These are phyloP conservation scores for Eledone cirrhosa DNA, from an alignment of 2,888 invertebrate genomes.

Conservation along the genomic window DNA sequence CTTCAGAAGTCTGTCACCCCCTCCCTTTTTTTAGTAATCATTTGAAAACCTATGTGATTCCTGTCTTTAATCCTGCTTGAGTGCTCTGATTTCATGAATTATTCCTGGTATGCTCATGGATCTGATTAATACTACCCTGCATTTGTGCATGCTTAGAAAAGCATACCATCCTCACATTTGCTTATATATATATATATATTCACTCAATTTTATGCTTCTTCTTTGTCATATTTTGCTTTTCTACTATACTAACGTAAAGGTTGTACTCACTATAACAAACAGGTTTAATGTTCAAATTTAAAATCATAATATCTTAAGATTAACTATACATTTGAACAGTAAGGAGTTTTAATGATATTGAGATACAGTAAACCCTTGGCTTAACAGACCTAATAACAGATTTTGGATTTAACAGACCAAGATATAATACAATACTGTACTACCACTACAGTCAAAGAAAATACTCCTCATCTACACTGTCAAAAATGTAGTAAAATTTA, in stretches of 20 bases:
- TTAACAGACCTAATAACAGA: too few species aligned
- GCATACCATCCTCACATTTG: slow-evolving; percentile 14
- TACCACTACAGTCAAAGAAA: too few species aligned
- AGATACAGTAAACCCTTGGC: too few species aligned
- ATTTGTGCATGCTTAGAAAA: slow-evolving; percentile 20
- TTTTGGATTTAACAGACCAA: too few species aligned
- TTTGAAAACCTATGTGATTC: slow-evolving; percentile 21
- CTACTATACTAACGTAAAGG: slow-evolving; percentile 22
- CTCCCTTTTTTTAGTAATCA: slow-evolving; percentile 3
- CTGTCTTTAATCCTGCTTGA: slow-evolving; percentile 21
- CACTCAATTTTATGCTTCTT: slow-evolving; percentile 18
- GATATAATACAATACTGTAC: too few species aligned
- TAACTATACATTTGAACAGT: too few species aligned
- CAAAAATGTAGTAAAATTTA: too few species aligned
- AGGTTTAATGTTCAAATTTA: background rate
- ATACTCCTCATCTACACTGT: too few species aligned
- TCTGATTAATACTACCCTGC: slow-evolving; percentile 23
- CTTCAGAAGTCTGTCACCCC: background rate
- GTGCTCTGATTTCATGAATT: slow-evolving; percentile 11
- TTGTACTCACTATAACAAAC: slow-evolving; percentile 22
- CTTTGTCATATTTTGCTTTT: background rate
- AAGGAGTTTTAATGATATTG: too few species aligned
- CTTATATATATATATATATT: slow-evolving; percentile 8
- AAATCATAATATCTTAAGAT: too few species aligned
- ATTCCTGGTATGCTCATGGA: slow-evolving; percentile 11